phyloP scores from a whole-genome alignment of 1,140 invertebrate genomes.

The Procambarus virginalis region DNA sequence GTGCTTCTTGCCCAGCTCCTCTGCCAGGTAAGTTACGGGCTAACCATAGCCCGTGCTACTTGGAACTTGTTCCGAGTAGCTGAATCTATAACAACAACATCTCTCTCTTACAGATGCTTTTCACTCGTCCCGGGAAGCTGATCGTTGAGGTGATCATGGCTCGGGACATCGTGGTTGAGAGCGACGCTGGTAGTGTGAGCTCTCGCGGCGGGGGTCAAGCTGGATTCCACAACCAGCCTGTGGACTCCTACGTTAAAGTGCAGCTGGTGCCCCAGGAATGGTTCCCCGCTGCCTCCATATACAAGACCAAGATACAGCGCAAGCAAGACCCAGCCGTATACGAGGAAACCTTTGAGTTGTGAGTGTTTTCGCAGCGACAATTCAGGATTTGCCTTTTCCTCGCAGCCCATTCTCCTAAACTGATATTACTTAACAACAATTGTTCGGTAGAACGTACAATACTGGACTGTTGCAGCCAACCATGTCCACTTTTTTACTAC shows the following conservation, averaged over 20 bases:
- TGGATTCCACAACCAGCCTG: conserved; percentile 16
- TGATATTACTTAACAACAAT: too few species aligned
- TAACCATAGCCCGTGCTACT: too few species aligned
- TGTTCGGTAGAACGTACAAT: too few species aligned
- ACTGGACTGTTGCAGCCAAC: too few species aligned
- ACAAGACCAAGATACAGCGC: conserved; percentile 64
- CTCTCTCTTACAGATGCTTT: conserved; percentile 36
- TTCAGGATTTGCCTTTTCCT: not conserved
- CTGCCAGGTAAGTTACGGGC: too few species aligned
- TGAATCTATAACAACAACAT: too few species aligned
- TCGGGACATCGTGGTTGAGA: conserved; percentile 53
- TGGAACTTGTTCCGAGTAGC: too few species aligned
- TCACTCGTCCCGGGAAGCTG: conserved; percentile 60
- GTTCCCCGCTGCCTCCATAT: conserved; percentile 48
- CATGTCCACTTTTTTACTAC: too few species aligned
- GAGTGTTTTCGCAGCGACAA: conserved; percentile 11
- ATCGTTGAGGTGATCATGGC: conserved; percentile 68
- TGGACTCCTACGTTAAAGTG: conserved; percentile 68
- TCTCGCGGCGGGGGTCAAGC: conserved; percentile 1
- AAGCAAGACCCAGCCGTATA: conserved; percentile 65
- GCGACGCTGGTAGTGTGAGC: conserved; percentile 45
- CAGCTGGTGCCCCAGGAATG: conserved; percentile 64
- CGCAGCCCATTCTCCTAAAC: not conserved
- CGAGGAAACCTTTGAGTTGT: conserved; percentile 68
- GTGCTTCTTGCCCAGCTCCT: too few species aligned